Percentiles rank a stretch among this genome's conserved stretches.
Conservation (phyloP, 2,113 vertebrate species). For the Ahaetulla prasina region DNA sequence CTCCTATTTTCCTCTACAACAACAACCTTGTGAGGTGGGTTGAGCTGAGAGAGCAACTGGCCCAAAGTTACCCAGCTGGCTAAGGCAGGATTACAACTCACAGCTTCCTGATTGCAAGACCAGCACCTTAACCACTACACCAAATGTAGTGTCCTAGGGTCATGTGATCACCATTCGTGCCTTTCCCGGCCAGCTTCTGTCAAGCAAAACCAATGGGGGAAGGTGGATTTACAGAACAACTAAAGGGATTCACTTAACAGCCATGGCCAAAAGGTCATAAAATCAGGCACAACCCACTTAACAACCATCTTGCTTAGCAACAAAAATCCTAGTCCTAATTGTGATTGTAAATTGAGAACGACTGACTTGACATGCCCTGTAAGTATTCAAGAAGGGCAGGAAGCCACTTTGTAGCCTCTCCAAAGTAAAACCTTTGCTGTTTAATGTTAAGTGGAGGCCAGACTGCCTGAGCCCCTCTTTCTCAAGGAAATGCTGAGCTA, state of each 20-base stretch:
- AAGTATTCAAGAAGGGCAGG: conserved; percentile 7
- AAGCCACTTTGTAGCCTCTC: conserved; percentile 33
- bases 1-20: too few species aligned
- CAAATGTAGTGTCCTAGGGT: not conserved
- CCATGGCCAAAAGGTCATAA: not conserved
- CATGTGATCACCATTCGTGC: not conserved
- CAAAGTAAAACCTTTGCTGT: conserved; percentile 35
- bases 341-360: not conserved
- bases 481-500: conserved; percentile 8
- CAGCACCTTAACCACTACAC: too few species aligned
- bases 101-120: too few species aligned
- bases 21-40: too few species aligned
- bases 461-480: conserved; percentile 4
- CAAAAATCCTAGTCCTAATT: not conserved
- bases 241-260: not conserved
- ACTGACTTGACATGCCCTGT: not conserved
- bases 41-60: too few species aligned
- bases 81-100: too few species aligned
- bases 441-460: conserved; percentile 11
- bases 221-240: not conserved
- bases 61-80: too few species aligned
- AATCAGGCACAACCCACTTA: not conserved
- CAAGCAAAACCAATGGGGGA: not conserved
- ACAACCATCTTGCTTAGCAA: not conserved
- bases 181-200: not conserved